Base-by-base conservation (phyloP, 2,888 invertebrate genomes). In the Uloborus plumipes region DNA sequence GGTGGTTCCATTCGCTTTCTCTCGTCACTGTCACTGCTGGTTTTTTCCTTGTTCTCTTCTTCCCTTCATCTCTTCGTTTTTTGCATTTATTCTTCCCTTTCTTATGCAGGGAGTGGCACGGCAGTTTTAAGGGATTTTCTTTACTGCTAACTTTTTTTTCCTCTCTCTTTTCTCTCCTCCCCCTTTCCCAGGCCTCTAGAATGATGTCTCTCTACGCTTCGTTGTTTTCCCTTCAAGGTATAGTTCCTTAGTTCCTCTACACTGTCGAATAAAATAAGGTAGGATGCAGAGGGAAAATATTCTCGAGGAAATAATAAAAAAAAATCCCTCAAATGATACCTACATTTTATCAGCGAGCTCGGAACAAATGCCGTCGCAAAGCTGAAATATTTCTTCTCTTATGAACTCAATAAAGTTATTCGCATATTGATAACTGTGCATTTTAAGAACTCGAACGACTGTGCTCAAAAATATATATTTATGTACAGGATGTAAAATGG, bases 1-100 rank as follows among this genome's bases (percentile, higher is more conserved):
- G 76, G 76, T 82, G 76, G 82, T 82, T 76, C 81, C 82, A 76
- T 82, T 76, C 76, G 82, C 82, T 76, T 76, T 72, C 82, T 70
- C 81, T 81, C 80, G 80, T 81, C 80, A 81, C 80, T 81, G 74
- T 81, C 80, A 74, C 80, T 70, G 69, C 59, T 70, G 74, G 62
- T 53, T 69, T 80, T 62, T 22, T 31, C 26, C 69, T 47, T 51
- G 11, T 39, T 50, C 20, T 55, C 7, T 51, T 51, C 6, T 15
- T 74, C 58, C 53, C 67, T 79, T 50, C 22, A 39, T 53, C 59
- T 61, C 20, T 65, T 49, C 15, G 47, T 47, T 65, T 47, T 51
- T 20, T 51, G 13, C 51, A 26, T 66, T 66, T 66, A 26, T 66
- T 66, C 26, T 51, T 51, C n/a, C 20, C 55, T 16, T 55, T 55